Base-by-base conservation (phyloP, 1,140 invertebrate genomes). In the Acyrthosiphon pisum region DNA sequence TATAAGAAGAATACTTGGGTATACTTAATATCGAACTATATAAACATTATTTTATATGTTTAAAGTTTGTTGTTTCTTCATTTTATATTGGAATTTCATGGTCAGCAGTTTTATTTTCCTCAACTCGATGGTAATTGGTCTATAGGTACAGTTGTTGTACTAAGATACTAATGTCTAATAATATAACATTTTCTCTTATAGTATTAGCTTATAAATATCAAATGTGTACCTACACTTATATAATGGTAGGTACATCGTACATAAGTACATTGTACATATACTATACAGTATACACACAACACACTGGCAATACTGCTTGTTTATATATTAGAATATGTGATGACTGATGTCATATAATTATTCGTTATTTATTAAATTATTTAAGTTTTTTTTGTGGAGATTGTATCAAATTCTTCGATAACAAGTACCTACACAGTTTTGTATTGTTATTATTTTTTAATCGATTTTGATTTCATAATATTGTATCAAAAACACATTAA, bases 31-130 rank as follows among this genome's bases (percentile, higher is more conserved):
- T 18, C 48, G 48, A n/a, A 87, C 9, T 48, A 50, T 2, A 50
- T 35, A 35, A 0, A 35, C 18, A 88, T 44, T 86, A 2, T 86
- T 41, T 46, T 86, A 87, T 87, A 48, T n/a, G 1, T 87, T 87
- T 48, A 35, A 44, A 87, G 84, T 87, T 46, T n/a, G 18, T 48
- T 87, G 84, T 48, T 87, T 87, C 46, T 87, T 87, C 46, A 48
- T 6, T 35, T 9, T 87, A 87, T 87, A 87, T 22, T 48, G 44
- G 48, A 50, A 89, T 89, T 53, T 89, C 87, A 89, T 37, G 87
- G 87, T 37, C 87, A 46, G 9, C 9, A 14, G 20, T 89, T 89
- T 89, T 53, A 7, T 89, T 89, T 89, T 89, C 87, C 87, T 89
- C 20, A 53, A 89, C 41, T 23, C 76, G 35, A 22, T 37, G 76